Conservation (phyloP, 2,113 vertebrate genomes). For the human region DNA sequence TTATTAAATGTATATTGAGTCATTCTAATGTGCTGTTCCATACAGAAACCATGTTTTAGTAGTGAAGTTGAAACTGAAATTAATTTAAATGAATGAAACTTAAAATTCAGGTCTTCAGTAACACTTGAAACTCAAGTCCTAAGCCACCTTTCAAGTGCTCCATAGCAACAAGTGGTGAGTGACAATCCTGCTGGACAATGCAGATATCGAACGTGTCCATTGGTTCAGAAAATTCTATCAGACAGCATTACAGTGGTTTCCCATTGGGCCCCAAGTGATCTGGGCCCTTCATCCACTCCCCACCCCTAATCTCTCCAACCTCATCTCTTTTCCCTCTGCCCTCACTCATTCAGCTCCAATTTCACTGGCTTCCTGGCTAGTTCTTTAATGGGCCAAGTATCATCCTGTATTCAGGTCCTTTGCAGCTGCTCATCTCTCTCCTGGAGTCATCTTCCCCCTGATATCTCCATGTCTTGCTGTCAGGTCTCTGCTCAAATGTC, state of each 20-base stretch:
- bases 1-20: constrained; percentile 6
- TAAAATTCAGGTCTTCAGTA: background rate
- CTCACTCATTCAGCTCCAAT: background rate
- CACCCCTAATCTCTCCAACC: too few relatives aligned
- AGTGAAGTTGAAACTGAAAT: constrained; percentile 18
- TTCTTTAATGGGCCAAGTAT: background rate
- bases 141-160: background rate
- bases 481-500: background rate
- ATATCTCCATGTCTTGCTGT: background rate
- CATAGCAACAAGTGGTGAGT: background rate
- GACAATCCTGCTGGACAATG: background rate
- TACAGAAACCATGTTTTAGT: background rate
- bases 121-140: background rate
- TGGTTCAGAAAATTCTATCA: background rate
- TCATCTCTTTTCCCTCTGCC: background rate
- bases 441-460: background rate
- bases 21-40: background rate
- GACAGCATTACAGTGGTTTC: background rate
- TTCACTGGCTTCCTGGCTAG: background rate
- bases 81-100: background rate
- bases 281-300: background rate
- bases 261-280: background rate
- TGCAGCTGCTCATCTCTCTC: background rate
- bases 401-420: background rate
- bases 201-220: background rate